Base-by-base conservation (phyloP, 2,888 invertebrate species). In the Pollenia amentaria region DNA sequence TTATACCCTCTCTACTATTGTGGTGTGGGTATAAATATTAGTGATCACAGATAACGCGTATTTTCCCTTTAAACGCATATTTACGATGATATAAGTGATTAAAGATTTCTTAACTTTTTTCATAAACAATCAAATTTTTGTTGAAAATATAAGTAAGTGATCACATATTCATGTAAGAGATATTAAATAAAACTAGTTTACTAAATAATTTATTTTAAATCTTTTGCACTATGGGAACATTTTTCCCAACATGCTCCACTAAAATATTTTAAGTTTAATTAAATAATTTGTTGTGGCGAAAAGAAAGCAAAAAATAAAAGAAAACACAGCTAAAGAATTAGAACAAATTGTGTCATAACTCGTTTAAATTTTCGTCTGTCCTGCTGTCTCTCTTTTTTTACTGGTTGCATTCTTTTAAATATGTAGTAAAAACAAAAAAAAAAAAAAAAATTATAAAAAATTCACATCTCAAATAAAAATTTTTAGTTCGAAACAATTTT, bases 281-380 rank as follows among this genome's bases (percentile, higher is more conserved):
- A 76, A 69, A 69, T 69, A 80, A 80, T 64, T 72, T 64, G 53
- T 18, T 80, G 72, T 72, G 44, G 51, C 21, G 46, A 51, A 60
- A 79, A 64, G 62, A 72, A 55, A 44, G 57, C 48, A 60, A 62
- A 11, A 29, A 62, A 16, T 16, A 16, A 70, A 70, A 29, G 9
- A 44, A 57, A 8, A 11, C 29, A 44, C 12, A 55, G 6, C 29
- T 29, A 29, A 29, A 29, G 3, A 60, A 70, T 62, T 51, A 69
- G 62, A 80, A 72, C 53, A 72, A 82, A 82, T 82, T 82, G 76
- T 76, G 82, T 82, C 82, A 76, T 62, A 82, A 82, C 82, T 76
- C 10, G 81, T 81, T 67, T 57, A 18, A 65, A 21, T 16, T 51
- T 51, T 16, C 18, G 38, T 51, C 6, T 44, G 29, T 46, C 29